Conservation (phyloP, 92 coral and sea anemone genomes). For the Epizoanthus stellaris region DNA sequence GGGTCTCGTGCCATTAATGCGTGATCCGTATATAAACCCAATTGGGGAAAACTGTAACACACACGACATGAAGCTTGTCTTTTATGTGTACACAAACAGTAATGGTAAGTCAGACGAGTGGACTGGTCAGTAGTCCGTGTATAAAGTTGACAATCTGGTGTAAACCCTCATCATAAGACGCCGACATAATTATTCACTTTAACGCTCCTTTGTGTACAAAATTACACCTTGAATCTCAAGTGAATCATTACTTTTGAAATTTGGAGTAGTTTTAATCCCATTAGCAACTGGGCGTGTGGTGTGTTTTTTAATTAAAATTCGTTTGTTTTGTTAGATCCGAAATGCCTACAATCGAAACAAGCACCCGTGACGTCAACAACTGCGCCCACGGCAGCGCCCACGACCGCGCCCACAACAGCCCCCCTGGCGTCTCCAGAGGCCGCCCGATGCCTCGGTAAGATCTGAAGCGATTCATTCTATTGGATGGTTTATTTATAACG, state of each 20-base stretch:
- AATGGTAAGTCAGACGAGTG: slow-evolving; percentile 52
- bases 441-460: slow-evolving; percentile 20
- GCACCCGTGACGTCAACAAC: neutral
- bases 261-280: too few species aligned
- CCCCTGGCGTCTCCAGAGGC: neutral
- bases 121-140: neutral
- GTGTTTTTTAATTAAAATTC: neutral
- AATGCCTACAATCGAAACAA: neutral
- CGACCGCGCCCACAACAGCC: neutral
- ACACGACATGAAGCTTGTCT: slow-evolving; percentile 69
- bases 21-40: too few species aligned
- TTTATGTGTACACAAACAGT: slow-evolving; percentile 61
- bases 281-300: too few species aligned
- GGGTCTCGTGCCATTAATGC: too few species aligned
- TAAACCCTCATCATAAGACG: too few species aligned
- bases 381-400: neutral
- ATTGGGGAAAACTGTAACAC: slow-evolving; percentile 44
- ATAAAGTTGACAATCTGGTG: too few species aligned
- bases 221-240: too few species aligned
- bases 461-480: too few species aligned
- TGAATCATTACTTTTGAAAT: too few species aligned
- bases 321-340: neutral
- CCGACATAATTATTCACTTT: too few species aligned
- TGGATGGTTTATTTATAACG: too few species aligned
- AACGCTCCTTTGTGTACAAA: too few species aligned